Evolutionary conservation across 1,140 invertebrate genomes (phyloP).

Genomic region (Euwallacea similis): DNA sequence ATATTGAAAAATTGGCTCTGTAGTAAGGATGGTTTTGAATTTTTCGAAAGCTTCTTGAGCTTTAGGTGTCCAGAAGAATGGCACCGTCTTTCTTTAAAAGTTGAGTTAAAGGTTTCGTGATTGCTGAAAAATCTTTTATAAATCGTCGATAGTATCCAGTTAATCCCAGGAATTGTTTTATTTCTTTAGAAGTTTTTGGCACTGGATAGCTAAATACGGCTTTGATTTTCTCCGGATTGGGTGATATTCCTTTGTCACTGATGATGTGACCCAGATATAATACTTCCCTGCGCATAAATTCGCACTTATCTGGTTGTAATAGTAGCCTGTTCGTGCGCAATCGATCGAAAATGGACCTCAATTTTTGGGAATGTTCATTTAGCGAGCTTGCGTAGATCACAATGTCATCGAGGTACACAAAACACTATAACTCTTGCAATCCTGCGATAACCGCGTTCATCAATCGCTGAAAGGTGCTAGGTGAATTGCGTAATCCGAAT

Average conservation of each 20-base stretch:
- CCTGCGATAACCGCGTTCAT: conserved; percentile 52
- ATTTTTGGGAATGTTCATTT: conserved; percentile 39
- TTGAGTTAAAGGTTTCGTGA: conserved; percentile 36
- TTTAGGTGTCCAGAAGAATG: conserved; percentile 21
- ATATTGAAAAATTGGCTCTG: conserved; percentile 51
- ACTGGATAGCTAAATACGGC: conserved; percentile 51
- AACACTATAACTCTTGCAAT: conserved; percentile 46
- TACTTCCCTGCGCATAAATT: conserved; percentile 49
- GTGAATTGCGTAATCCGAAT: conserved; percentile 51
- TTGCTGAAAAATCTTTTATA: conserved; percentile 36
- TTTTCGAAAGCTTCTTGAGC: conserved; percentile 50
- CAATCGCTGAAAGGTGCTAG: conserved; percentile 48
- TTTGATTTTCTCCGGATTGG: conserved; percentile 53
- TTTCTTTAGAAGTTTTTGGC: conserved; percentile 47
- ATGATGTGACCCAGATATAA: conserved; percentile 50
- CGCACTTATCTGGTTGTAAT: conserved; percentile 51
- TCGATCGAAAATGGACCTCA: conserved; percentile 27
- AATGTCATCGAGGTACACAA: conserved; percentile 54
- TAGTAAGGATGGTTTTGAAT: conserved; percentile 51
- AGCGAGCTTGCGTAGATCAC: conserved; percentile 51
- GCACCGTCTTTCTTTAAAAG: conserved; percentile 37
- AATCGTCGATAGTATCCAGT: conserved; percentile 40
- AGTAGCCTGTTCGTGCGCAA: conserved; percentile 22
- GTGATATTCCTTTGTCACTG: conserved; percentile 51
- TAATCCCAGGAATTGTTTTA: conserved; percentile 55